Evolutionary conservation across 23 tunicate genomes (phyloP).

Genomic region (Ascidia mentula): DNA sequence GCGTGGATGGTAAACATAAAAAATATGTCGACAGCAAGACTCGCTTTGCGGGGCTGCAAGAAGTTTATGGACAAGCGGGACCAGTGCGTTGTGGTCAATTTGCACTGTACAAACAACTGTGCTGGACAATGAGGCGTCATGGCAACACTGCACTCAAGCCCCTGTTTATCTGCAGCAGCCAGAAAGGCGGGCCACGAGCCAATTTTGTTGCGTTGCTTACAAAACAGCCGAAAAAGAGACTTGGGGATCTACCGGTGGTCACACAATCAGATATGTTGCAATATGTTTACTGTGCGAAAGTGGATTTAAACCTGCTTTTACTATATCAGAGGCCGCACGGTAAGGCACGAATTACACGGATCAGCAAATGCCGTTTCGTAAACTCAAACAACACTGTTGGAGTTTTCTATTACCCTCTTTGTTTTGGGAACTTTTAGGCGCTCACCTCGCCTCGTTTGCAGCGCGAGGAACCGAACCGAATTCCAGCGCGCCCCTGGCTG

Average conservation of each 20-base stretch:
- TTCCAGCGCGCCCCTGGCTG: not conserved
- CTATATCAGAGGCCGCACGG: too few species aligned
- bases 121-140: constrained; percentile 7
- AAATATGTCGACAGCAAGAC: not conserved
- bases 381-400: not conserved
- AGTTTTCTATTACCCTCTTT: not conserved
- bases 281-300: too few species aligned
- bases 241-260: too few species aligned
- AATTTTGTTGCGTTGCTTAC: not conserved
- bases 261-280: too few species aligned
- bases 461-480: not conserved
- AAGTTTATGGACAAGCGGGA: not conserved
- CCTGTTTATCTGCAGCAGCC: not conserved
- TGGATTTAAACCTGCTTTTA: too few species aligned
- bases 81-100: constrained; percentile 8
- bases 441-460: not conserved
- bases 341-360: not conserved
- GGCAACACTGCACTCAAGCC: not conserved
- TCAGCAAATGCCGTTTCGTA: constrained; percentile 1
- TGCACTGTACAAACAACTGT: not conserved
- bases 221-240: not conserved
- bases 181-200: not conserved
- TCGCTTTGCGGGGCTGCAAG: not conserved
- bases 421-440: constrained; percentile 8
- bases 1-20: not conserved